Base-by-base conservation (phyloP, 2,113 vertebrate genomes). In the Platysteira castanea region DNA sequence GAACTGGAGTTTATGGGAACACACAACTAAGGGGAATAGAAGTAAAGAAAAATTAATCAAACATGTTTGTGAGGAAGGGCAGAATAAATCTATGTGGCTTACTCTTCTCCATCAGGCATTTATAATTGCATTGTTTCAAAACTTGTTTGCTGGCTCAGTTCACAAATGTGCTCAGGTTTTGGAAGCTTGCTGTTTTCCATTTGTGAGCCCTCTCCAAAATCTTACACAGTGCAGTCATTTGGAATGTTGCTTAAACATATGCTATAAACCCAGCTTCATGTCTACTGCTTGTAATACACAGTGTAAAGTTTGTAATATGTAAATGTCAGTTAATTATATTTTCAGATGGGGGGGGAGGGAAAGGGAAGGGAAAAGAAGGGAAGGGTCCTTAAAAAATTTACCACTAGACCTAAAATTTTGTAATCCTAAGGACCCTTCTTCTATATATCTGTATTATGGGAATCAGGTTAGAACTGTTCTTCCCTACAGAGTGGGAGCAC, bases 21-120 rank as follows among this genome's bases (percentile, higher is more conserved):
- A 79, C n/a, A 80, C 63, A 83, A 74, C 31, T 64, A 86, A 84
- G 17, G 71, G 59, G 41, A 95, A 79, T 44, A 90, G 53, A 83
- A 13, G 57, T 79, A 92, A 90, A 88, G 53, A 88, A 80, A 93
- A 84, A 93, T 73, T 67, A 90, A 96, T 92, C 95, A 95, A 53
- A 76, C 37, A 33, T 22, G 18, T 82, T 88, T 83, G 57, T 61
- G 27, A 88, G 28, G 59, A 86, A 86, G 57, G 4, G 47, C 5
- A 33, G 31, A 70, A 87, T 93, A 90, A 82, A 87, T 90, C 49
- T 76, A 2, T n/a, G 18, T 54, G 33, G 9, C 54, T 69, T 93
- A 69, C 33, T 85, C 30, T 64, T 90, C 69, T 87, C 46, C n/a
- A 64, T 56, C 53, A 79, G 21, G 24, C 52, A 73, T 20, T 27